These are phyloP conservation scores for Mastomys natalensis DNA, from an alignment of 2,113 vertebrate species.

Conservation along the genomic window DNA sequence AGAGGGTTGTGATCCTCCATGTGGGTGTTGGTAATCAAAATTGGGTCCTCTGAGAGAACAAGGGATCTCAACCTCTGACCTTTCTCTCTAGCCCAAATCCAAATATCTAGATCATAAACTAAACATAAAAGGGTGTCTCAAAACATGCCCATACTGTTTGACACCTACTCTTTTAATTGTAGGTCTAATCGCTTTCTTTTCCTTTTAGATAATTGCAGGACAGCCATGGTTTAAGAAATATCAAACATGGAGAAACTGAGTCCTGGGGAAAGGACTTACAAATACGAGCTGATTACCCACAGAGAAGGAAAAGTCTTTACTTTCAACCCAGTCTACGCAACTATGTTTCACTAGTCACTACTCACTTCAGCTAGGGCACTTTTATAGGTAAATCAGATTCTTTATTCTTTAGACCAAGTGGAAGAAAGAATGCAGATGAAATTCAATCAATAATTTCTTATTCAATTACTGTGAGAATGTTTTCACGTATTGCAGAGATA, in stretches of 20 bases:
- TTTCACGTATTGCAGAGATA: conserved; percentile 75
- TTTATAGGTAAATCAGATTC: conserved; percentile 50
- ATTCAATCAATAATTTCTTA: conserved; percentile 77
- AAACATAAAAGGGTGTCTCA: too few relatives aligned
- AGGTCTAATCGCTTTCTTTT: conserved; percentile 52
- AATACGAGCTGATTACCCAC: conserved; percentile 23
- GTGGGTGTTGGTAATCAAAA: background rate
- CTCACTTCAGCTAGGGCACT: conserved; percentile 6
- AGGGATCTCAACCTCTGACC: background rate
- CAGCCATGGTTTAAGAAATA: background rate
- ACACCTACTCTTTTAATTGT: conserved; percentile 14
- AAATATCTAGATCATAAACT: conserved; percentile 8
- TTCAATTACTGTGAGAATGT: conserved; percentile 75
- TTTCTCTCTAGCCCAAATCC: background rate
- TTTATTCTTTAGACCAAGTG: conserved; percentile 56
- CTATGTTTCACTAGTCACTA: conserved; percentile 34
- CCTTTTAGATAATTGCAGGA: conserved; percentile 28
- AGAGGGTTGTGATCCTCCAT: background rate
- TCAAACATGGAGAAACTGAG: conserved; percentile 3
- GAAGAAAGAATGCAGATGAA: conserved; percentile 68
- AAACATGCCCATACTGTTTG: background rate
- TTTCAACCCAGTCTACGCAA: conserved; percentile 25
- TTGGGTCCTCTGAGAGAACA: background rate
- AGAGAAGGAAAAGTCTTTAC: conserved; percentile 43
- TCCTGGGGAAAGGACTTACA: background rate